Evolutionary conservation across 2,888 invertebrate genomes (phyloP), one percentile per base, ranked within the genome.

Genomic region (Podabrus alpinus): DNA sequence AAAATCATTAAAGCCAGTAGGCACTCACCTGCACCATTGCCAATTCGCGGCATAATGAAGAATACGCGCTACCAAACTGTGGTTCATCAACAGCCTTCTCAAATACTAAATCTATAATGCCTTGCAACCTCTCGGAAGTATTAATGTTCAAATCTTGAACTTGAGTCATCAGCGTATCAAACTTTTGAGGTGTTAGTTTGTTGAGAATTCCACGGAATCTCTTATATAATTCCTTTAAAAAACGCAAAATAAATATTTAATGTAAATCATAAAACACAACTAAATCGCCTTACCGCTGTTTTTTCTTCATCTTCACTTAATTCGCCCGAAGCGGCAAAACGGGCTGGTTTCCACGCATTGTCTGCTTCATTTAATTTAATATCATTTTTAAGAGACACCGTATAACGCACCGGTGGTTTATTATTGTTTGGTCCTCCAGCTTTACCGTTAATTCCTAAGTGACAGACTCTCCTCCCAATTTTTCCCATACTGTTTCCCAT

Each of bases 71-170:
- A 13, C 97, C 95, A 86, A 97, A 98, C 82, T 93, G 95, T 0
- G 98, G 98, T 86, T 98, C 98, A 87, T 97, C 96, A 72, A 98
- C 94, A 17, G 98, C 94, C 89, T 98, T 98, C 86, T 97, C 96
- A 86, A 98, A 98, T 5, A 98, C 95, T 76, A 98, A 90, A 84
- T 95, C 92, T 82, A 97, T 97, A 15, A 97, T 95, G 80, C 94
- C 94, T 82, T 93, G 92, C 71, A 98, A 89, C 81, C 95, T 91
- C 71, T 93, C 93, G 73, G 91, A 91, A 3, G 93, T 94, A 85
- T 96, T 93, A 72, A 98, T 96, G 78, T 93, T 90, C 25, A 97
- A 88, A 13, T 89, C 88, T 77, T 93, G 90, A 24, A 97, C 93
- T 89, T 94, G 95, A 29, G 91, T 91, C 16, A 97, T 89, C 73